Evolutionary conservation across 2,888 invertebrate species (phyloP).

Genomic region (Tuberolachnus salignus): DNA sequence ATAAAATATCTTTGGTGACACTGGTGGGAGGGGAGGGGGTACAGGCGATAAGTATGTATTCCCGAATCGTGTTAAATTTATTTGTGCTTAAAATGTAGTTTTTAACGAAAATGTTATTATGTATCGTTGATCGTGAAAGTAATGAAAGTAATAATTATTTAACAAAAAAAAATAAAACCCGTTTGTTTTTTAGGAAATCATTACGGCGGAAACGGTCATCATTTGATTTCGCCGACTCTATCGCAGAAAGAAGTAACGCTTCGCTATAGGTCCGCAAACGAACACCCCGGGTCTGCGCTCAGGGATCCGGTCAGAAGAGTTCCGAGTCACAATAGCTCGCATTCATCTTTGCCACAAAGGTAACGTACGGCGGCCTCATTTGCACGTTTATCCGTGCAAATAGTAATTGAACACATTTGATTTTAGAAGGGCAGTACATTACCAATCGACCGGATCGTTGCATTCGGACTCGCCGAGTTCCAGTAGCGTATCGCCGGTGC

Average conservation of each 20-base stretch:
- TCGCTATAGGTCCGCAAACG: constrained; percentile 59
- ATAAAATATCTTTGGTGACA: no score
- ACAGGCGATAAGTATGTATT: no score
- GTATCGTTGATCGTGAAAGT: no score
- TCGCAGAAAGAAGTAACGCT: constrained; percentile 58
- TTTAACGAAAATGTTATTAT: no score
- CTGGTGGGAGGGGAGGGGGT: no score
- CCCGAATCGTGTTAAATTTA: no score
- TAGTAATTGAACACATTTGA: constrained; percentile 24
- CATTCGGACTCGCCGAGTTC: constrained; percentile 77
- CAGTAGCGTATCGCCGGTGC: constrained; percentile 80
- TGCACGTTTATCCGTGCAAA: background rate
- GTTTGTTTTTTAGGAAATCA: constrained; percentile 50
- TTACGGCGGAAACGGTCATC: constrained; percentile 55
- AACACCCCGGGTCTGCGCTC: constrained; percentile 61
- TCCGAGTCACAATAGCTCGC: constrained; percentile 60
- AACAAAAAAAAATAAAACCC: no score
- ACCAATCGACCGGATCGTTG: constrained; percentile 81
- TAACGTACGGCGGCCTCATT: background rate
- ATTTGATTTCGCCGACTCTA: constrained; percentile 50
- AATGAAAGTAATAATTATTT: background rate
- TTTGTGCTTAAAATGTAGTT: no score
- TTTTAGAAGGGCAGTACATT: constrained; percentile 76
- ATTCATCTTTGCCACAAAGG: constrained; percentile 64
- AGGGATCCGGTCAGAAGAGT: constrained; percentile 60